Conservation (phyloP, 2,113 vertebrate species). For the Ariopsis seemanni region DNA sequence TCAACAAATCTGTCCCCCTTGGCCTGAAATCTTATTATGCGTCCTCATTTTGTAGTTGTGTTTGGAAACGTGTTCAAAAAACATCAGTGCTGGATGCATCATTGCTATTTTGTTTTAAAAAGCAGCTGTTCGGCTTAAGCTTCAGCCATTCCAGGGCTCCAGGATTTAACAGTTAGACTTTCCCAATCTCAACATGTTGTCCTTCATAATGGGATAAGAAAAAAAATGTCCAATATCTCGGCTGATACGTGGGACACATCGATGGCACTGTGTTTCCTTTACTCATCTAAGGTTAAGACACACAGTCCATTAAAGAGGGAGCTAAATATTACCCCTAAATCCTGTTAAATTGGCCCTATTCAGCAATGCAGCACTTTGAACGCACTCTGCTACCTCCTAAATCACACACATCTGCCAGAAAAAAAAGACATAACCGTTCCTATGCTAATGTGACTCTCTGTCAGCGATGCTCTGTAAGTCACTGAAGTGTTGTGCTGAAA, state of each 20-base stretch:
- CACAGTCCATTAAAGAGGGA: neutral
- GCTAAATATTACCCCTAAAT: conserved; percentile 26
- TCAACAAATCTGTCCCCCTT: neutral
- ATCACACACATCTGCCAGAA: conserved; percentile 13
- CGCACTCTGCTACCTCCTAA: conserved; percentile 18
- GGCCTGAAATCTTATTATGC: conserved; percentile 9
- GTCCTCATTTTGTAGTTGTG: neutral
- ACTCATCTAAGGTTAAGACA: conserved; percentile 9
- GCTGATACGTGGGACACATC: too few species aligned
- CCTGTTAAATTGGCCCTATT: conserved; percentile 25
- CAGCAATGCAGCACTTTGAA: conserved; percentile 17
- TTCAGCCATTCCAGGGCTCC: neutral
- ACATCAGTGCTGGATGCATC: neutral
- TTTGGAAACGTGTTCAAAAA: conserved; percentile 3
- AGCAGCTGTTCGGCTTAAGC: neutral
- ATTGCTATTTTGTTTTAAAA: conserved; percentile 6
- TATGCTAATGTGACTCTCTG: conserved; percentile 4
- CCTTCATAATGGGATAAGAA: neutral
- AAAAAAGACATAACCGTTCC: conserved; percentile 11
- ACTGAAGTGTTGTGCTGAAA: neutral
- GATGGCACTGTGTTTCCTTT: neutral
- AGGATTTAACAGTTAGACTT: neutral
- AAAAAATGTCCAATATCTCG: neutral
- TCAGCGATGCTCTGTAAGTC: neutral
- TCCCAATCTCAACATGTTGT: neutral